phyloP scores from a whole-genome alignment of 2,797 vertebrate genomes.

The Eidolon dupreanum region DNA sequence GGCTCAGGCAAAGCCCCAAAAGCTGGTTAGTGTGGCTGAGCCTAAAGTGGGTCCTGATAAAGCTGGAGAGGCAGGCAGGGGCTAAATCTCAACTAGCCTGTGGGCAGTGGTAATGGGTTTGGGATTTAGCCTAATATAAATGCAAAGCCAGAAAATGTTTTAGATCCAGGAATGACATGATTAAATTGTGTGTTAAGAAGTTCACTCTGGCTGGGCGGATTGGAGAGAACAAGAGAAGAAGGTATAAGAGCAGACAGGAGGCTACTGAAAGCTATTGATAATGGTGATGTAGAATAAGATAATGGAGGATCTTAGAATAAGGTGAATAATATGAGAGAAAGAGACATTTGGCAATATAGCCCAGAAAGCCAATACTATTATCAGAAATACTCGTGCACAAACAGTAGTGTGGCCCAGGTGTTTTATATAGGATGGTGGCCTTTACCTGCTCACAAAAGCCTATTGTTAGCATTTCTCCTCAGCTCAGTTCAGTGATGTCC shows the following conservation, averaged over 20 bases:
- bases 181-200: background rate
- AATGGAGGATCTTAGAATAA: background rate
- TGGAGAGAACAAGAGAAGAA: background rate
- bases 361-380: too few relatives aligned
- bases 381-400: background rate
- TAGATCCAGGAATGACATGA: background rate
- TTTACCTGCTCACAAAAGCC: background rate
- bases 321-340: background rate
- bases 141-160: background rate
- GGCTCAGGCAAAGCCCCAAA: background rate
- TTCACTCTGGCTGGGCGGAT: background rate
- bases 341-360: background rate
- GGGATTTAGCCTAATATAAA: background rate
- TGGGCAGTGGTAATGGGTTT: background rate
- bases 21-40: background rate
- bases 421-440: background rate
- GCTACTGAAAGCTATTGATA: background rate
- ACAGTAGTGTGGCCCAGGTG: accelerated
- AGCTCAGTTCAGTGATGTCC: background rate
- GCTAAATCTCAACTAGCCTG: background rate
- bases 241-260: background rate
- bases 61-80: too few relatives aligned
- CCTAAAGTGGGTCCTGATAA: background rate
- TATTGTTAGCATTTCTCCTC: background rate
- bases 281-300: background rate